phyloP scores from a whole-genome alignment of 30 jellyfish, hydroid and myxozoan genomes.

The Hydra vulgaris region DNA sequence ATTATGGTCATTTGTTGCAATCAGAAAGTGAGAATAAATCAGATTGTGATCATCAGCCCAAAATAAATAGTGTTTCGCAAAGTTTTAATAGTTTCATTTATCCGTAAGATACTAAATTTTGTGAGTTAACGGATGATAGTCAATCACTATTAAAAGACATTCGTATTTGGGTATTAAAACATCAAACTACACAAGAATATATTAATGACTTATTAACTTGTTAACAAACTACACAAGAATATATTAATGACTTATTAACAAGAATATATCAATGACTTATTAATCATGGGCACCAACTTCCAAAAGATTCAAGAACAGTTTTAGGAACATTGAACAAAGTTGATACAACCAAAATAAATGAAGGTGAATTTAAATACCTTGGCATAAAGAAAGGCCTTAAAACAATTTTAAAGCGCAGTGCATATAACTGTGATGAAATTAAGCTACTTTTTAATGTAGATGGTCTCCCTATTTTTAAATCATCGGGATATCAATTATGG shows the following conservation, averaged over 20 bases:
- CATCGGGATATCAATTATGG: conserved; percentile 20
- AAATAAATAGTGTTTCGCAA: background rate
- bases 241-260: too few species aligned
- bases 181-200: background rate
- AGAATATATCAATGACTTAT: too few species aligned
- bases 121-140: background rate
- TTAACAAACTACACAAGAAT: too few species aligned
- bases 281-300: background rate
- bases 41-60: background rate
- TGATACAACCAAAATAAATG: background rate
- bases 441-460: conserved; percentile 8
- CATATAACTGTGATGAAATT: background rate
- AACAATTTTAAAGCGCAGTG: background rate
- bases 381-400: background rate
- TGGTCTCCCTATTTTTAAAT: conserved; percentile 19
- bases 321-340: background rate
- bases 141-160: background rate
- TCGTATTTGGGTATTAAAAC: background rate
- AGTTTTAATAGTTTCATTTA: background rate
- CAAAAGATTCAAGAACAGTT: background rate
- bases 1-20: background rate
- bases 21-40: background rate
- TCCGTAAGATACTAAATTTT: background rate
- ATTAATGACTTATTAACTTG: background rate
- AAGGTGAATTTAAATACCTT: background rate